These are phyloP conservation scores for Cryptocephalus primarius DNA, from an alignment of 2,888 invertebrate species.

Conservation along the genomic window DNA sequence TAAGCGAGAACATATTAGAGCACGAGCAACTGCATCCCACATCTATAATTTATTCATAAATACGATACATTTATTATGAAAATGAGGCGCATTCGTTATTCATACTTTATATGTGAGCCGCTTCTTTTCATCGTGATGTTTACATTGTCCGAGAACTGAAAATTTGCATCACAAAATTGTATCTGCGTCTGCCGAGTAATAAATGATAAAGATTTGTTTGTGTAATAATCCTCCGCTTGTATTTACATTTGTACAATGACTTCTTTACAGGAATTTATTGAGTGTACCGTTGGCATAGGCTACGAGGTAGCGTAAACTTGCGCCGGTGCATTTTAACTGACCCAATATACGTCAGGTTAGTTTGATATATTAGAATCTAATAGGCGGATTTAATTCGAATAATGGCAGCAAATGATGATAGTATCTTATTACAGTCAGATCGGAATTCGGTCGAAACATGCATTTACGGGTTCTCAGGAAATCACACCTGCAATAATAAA, in stretches of 20 bases:
- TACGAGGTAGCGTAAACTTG: background rate
- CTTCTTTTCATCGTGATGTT: conserved; percentile 19
- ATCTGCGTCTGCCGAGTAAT: conserved; percentile 20
- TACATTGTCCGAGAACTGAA: conserved; percentile 23
- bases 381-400: no score
- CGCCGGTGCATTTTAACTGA: no score
- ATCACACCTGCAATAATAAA: no score
- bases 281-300: background rate
- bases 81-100: conserved; percentile 25
- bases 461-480: no score
- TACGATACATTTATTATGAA: conserved; percentile 27
- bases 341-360: no score
- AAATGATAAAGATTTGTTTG: conserved; percentile 26
- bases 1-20: background rate
- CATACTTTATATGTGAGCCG: conserved; percentile 21
- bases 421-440: no score
- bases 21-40: background rate
- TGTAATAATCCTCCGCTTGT: conserved; percentile 18
- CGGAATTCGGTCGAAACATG: no score
- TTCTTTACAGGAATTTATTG: conserved; percentile 24
- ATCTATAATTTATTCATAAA: conserved; percentile 26
- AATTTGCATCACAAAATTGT: conserved; percentile 27
- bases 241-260: conserved; percentile 26
- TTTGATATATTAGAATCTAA: no score
- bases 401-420: no score